Evolutionary conservation across 2,797 vertebrate species (phyloP).

Genomic region (Tolypeutes matacus): DNA sequence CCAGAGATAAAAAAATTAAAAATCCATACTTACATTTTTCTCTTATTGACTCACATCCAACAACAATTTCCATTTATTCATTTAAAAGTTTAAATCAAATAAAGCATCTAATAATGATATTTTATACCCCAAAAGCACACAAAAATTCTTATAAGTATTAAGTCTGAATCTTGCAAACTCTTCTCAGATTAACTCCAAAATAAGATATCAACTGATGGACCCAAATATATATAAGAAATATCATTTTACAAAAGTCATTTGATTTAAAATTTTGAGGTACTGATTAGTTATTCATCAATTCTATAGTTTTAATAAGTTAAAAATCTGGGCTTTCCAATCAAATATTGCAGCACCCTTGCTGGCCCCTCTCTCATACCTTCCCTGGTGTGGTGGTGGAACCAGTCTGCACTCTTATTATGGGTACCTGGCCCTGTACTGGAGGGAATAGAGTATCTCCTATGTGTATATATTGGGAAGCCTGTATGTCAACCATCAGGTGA

Average conservation of each 20-base stretch:
- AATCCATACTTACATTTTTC: not conserved
- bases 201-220: not conserved
- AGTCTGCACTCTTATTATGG: too few relatives aligned
- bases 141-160: not conserved
- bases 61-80: not conserved
- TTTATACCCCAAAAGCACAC: not conserved
- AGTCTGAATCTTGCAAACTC: not conserved
- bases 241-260: not conserved
- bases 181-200: not conserved
- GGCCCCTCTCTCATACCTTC: too few relatives aligned
- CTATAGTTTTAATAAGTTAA: not conserved
- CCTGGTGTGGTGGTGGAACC: too few relatives aligned
- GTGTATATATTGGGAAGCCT: too few relatives aligned
- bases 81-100: slow-evolving; percentile 20
- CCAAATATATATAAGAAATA: not conserved
- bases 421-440: too few relatives aligned
- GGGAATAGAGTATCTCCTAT: too few relatives aligned
- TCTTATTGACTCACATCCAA: not conserved
- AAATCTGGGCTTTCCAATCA: not conserved
- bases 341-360: not conserved
- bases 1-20: slow-evolving; percentile 31
- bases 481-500: too few relatives aligned
- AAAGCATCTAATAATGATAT: not conserved
- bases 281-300: slow-evolving; percentile 11
- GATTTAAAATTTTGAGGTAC: not conserved